These are phyloP conservation scores for Catostomus latipinnis DNA, from an alignment of 2,797 vertebrate genomes.

Conservation along the genomic window DNA sequence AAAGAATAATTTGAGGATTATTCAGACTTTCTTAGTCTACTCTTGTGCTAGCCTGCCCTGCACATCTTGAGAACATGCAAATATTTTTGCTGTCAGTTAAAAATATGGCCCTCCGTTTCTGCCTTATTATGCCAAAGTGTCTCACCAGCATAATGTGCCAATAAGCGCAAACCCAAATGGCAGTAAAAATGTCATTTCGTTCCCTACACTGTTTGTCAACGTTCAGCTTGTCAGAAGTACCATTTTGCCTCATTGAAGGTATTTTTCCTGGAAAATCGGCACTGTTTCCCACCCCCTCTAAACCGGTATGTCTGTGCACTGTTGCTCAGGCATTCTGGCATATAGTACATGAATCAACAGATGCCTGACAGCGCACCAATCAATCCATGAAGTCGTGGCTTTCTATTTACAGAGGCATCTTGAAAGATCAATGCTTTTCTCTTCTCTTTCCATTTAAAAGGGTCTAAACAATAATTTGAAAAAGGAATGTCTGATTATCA, in stretches of 20 bases:
- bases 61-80: conserved; percentile 44
- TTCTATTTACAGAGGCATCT: conserved; percentile 47
- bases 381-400: conserved; percentile 47
- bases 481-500: conserved; percentile 8
- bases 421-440: conserved; percentile 44
- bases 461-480: conserved; percentile 9
- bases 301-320: conserved; percentile 23
- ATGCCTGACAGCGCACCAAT: conserved; percentile 45
- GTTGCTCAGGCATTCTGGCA: conserved; percentile 33
- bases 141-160: conserved; percentile 50
- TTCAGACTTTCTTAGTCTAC: neutral
- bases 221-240: conserved; percentile 52
- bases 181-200: conserved; percentile 55
- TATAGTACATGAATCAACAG: conserved; percentile 23
- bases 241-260: conserved; percentile 25
- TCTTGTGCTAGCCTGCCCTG: neutral
- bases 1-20: too few species aligned
- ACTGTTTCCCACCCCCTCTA: conserved; percentile 20
- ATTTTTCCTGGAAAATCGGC: conserved; percentile 30
- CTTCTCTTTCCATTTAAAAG: conserved; percentile 28
- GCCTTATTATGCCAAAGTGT: conserved; percentile 50
- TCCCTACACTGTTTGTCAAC: conserved; percentile 43
- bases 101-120: conserved; percentile 42
- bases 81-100: conserved; percentile 59
- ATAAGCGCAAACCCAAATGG: conserved; percentile 60